Base-by-base conservation (phyloP, 92 coral and sea anemone genomes). In the Zoanthus gigantus region DNA sequence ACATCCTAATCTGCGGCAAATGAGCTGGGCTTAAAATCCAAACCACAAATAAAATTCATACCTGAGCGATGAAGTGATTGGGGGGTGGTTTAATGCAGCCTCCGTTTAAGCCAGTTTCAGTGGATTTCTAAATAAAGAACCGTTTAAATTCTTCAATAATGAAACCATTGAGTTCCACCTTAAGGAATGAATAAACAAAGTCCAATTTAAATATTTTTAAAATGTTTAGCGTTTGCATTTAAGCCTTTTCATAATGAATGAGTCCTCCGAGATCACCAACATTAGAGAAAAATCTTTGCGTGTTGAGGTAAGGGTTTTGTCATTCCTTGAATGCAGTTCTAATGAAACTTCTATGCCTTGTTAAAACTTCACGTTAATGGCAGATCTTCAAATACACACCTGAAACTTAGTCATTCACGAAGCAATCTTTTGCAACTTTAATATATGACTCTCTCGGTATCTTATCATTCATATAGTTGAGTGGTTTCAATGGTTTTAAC, bases 1-100 rank as follows among this genome's bases (percentile, higher is more conserved):
- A 81, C 76, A 81, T 81, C 75, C 85, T 47, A 66, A 16, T 67
- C 63, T 81, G 85, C 32, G 85, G 85, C 85, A 47, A 67, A 56
- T n/a, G 12, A 67, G 76, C 7, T 79, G 17, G 57, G 57, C n/a
- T 18, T 44, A 69, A 29, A 66, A n/a, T 23, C 6, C 37, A 17
- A 80, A 65, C 85, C 85, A 80, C 85, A 80, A 13, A 60, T 60
- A 42, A 44, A 10, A 18, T 9, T 65, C 18, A 66, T 79, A 45
- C 56, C 67, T 66, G 30, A 13, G 23, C 60, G 72, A 7, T 46
- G 61, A 81, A 81, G 75, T 81, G 74, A 65, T 54, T 13, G 56
- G 29, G 32, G 29, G 74, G 45, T n/a, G 18, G 53, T 15, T 16
- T 10, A 0, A 1, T 46, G 67, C 5, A 23, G 12, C 74, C 44